Evolutionary conservation across 2,888 invertebrate genomes (phyloP).

Genomic region (Caradrina kadenii): DNA sequence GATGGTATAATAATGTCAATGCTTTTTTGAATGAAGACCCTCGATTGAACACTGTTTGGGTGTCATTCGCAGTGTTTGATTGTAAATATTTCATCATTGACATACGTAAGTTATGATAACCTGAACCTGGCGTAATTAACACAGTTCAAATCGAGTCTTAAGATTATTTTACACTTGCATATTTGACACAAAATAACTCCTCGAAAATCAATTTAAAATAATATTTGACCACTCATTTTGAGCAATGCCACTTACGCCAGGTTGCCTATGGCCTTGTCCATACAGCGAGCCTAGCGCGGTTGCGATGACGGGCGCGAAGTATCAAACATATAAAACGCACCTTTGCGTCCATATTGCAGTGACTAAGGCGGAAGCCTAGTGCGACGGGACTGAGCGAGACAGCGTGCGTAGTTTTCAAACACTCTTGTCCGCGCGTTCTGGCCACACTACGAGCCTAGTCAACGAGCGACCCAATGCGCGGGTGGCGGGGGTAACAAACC

Average conservation of each 20-base stretch:
- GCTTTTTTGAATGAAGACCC: slow-evolving; percentile 17
- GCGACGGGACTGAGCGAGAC: too few relatives aligned
- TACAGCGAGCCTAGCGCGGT: too few relatives aligned
- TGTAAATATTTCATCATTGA: slow-evolving; percentile 1
- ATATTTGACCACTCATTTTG: background rate
- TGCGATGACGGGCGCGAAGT: too few relatives aligned
- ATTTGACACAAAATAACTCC: background rate
- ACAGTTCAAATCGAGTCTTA: background rate
- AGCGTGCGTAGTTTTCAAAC: too few relatives aligned
- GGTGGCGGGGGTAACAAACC: too few relatives aligned
- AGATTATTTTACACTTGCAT: background rate
- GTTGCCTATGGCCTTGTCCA: too few relatives aligned
- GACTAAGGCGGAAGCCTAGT: too few relatives aligned
- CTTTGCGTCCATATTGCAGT: too few relatives aligned
- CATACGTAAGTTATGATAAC: background rate
- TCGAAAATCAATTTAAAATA: background rate
- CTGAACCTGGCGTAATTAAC: background rate
- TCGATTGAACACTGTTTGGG: slow-evolving; percentile 7
- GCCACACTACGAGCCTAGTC: too few relatives aligned
- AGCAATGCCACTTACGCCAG: background rate
- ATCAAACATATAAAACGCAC: too few relatives aligned
- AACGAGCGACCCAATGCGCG: too few relatives aligned
- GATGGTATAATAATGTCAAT: slow-evolving; percentile 15
- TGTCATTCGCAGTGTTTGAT: slow-evolving; percentile 6
- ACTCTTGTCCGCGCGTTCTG: too few relatives aligned